phyloP scores from a whole-genome alignment of 2,888 invertebrate genomes.

The Lasioglossum marginatum region DNA sequence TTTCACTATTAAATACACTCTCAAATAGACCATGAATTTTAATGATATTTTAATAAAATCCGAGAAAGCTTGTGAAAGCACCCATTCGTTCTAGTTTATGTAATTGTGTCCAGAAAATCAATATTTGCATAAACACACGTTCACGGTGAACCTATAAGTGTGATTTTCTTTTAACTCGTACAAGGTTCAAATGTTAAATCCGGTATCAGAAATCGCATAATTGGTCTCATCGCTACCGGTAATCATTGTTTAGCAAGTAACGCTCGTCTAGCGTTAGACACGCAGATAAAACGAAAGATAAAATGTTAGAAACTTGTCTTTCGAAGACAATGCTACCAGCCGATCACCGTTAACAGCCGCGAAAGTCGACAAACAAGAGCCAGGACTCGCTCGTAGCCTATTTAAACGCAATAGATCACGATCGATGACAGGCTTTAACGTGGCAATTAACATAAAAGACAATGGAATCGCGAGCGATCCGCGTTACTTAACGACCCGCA shows the following conservation, averaged over 20 bases:
- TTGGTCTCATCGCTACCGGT: slow-evolving; percentile 3
- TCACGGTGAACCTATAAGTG: neutral
- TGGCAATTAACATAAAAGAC: slow-evolving; percentile 69
- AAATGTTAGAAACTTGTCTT: neutral
- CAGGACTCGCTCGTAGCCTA: slow-evolving; percentile 42
- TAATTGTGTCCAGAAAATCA: neutral
- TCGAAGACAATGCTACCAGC: slow-evolving; percentile 22
- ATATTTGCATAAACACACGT: neutral
- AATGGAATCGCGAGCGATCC: slow-evolving; percentile 56
- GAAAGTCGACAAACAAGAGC: slow-evolving; percentile 30
- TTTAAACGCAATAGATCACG: slow-evolving; percentile 47
- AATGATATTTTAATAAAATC: neutral
- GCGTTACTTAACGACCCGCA: slow-evolving; percentile 57
- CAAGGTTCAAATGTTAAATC: neutral
- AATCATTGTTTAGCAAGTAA: neutral
- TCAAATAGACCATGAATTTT: too few relatives aligned
- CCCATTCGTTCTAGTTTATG: neutral
- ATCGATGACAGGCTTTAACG: slow-evolving; percentile 57
- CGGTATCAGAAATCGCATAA: neutral
- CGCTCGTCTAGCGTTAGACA: neutral
- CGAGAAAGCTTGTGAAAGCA: neutral
- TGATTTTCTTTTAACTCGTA: neutral
- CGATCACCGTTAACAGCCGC: slow-evolving; percentile 39
- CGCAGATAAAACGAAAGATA: neutral
- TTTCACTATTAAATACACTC: too few relatives aligned